These are phyloP conservation scores for Cryptophagus acutangulus DNA, from an alignment of 2,888 invertebrate genomes.

Conservation along the genomic window DNA sequence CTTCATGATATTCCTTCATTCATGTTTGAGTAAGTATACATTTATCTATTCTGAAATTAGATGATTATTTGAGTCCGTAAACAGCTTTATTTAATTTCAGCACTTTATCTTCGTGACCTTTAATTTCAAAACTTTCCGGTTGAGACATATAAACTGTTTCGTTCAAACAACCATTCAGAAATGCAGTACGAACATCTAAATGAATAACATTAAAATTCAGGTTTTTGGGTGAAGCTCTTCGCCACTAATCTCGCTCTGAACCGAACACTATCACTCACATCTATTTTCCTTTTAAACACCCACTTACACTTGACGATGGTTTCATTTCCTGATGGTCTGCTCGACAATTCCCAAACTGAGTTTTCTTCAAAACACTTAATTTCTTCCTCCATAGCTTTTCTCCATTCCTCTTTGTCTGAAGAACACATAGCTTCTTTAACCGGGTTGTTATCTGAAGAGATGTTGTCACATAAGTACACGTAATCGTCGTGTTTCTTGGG, in stretches of 20 bases:
- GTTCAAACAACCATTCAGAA: constrained; percentile 11
- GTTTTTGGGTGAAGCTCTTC: constrained; percentile 11
- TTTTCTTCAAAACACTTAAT: constrained; percentile 8
- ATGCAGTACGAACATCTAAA: constrained; percentile 9
- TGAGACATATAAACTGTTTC: constrained; percentile 10
- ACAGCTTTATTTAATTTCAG: constrained; percentile 8
- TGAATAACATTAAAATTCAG: constrained; percentile 10
- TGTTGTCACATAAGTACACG: too few relatives aligned
- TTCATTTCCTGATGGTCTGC: constrained; percentile 1
- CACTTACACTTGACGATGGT: constrained; percentile 7
- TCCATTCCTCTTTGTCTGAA: constrained; percentile 8
- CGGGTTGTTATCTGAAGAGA: not conserved
- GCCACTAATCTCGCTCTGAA: constrained; percentile 12
- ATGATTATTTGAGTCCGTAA: constrained; percentile 12
- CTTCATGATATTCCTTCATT: too few relatives aligned
- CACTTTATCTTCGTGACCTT: constrained; percentile 5
- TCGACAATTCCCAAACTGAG: constrained; percentile 10
- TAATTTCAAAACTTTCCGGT: constrained; percentile 5
- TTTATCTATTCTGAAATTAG: too few relatives aligned
- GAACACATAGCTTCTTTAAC: not conserved
- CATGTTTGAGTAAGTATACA: too few relatives aligned
- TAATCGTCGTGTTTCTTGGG: constrained; percentile 1
- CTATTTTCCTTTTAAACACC: constrained; percentile 12
- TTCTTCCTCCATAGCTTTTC: constrained; percentile 9
- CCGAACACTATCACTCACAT: constrained; percentile 7